Evolutionary conservation across 2,888 invertebrate genomes (phyloP).

Genomic region (Ferdinandea cuprea): DNA sequence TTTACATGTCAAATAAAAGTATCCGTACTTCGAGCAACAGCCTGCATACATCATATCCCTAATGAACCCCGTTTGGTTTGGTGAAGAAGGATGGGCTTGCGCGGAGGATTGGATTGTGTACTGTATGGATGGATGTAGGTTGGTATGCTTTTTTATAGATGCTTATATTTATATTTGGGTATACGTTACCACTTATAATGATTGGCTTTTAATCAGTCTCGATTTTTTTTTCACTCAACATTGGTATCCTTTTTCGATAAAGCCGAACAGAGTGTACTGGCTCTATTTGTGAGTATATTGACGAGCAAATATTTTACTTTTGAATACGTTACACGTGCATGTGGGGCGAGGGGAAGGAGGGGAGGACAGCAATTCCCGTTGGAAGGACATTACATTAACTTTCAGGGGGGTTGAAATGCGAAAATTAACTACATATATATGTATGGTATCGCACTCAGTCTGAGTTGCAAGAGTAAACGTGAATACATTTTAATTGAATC

Average conservation of each 20-base stretch:
- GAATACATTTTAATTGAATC: constrained; percentile 49
- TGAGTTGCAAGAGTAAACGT: constrained; percentile 30
- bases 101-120: neutral
- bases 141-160: neutral
- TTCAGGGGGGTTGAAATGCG: constrained; percentile 8
- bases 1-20: constrained; percentile 66
- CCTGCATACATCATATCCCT: constrained; percentile 45
- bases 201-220: constrained; percentile 68
- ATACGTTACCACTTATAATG: constrained; percentile 61
- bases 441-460: constrained; percentile 1
- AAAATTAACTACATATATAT: constrained; percentile 24
- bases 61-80: constrained; percentile 37
- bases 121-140: neutral
- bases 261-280: neutral
- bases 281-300: constrained; percentile 54
- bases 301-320: constrained; percentile 48
- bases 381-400: constrained; percentile 3
- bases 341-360: no score
- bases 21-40: constrained; percentile 56
- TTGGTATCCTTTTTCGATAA: constrained; percentile 36
- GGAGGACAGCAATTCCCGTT: neutral
- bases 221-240: constrained; percentile 17
- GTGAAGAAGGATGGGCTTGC: no score
- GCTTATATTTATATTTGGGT: constrained; percentile 34
- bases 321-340: constrained; percentile 20